phyloP scores from a whole-genome alignment of 2,888 invertebrate genomes.

The Drosophila aldrichi region DNA sequence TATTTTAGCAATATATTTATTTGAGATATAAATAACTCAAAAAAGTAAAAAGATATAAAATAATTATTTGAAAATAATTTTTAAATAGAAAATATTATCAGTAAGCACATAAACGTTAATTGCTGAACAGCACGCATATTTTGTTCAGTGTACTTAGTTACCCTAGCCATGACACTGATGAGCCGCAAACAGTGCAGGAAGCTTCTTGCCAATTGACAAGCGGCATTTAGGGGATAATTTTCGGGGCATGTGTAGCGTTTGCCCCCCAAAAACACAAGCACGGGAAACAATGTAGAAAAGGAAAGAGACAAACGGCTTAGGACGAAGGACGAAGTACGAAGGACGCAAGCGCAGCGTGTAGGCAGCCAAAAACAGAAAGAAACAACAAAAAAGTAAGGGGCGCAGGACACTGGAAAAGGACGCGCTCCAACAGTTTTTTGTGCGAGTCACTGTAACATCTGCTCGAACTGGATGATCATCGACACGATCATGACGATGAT shows the following conservation, averaged over 20 bases:
- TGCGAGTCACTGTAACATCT: slow-evolving; percentile 49
- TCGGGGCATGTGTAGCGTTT: slow-evolving; percentile 67
- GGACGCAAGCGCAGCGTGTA: slow-evolving; percentile 50
- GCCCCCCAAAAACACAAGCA: slow-evolving; percentile 43
- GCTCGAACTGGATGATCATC: slow-evolving; percentile 25
- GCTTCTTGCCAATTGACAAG: slow-evolving; percentile 72
- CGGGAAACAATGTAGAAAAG: slow-evolving; percentile 11
- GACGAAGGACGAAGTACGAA: not conserved
- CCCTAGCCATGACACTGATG: slow-evolving; percentile 67
- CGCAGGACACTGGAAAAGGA: slow-evolving; percentile 54
- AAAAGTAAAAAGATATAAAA: too few species aligned
- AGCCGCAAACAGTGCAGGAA: slow-evolving; percentile 79
- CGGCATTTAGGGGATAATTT: slow-evolving; percentile 78
- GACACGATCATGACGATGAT: slow-evolving; percentile 11
- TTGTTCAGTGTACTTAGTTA: slow-evolving; percentile 22
- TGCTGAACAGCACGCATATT: not conserved
- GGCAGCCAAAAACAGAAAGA: slow-evolving; percentile 37
- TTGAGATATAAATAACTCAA: too few species aligned
- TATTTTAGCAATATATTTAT: too few species aligned
- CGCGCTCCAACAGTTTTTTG: slow-evolving; percentile 74
- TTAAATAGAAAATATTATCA: too few species aligned
- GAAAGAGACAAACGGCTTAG: slow-evolving; percentile 32
- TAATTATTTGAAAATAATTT: too few species aligned
- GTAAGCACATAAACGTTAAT: too few species aligned
- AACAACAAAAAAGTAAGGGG: not conserved